Conservation (phyloP, 2,113 vertebrate species). For the Rhabdomys dilectus region DNA sequence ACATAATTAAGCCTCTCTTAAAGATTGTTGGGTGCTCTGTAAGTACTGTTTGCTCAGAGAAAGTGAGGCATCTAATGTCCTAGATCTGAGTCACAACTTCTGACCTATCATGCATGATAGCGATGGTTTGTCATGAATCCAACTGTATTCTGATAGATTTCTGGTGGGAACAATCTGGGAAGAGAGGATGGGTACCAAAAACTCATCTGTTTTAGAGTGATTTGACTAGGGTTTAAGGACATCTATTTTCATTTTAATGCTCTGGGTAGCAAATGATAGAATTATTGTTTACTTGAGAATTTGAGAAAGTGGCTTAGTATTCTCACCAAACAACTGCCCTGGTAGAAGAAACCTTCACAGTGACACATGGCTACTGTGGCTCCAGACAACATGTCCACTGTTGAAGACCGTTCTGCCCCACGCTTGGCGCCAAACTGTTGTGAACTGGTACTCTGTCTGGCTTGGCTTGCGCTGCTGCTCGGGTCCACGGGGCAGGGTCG, state of each 20-base stretch:
- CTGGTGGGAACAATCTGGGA: neutral
- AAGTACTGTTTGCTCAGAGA: neutral
- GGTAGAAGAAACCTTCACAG: neutral
- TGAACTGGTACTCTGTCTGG: no score
- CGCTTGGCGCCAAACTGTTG: no score
- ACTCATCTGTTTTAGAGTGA: neutral
- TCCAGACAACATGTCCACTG: neutral
- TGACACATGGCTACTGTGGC: neutral
- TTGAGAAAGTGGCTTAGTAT: neutral
- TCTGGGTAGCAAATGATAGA: conserved; percentile 24
- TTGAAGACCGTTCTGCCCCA: no score
- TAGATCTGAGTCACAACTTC: neutral
- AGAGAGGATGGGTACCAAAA: neutral
- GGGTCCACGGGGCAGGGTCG: no score
- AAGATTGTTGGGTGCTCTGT: neutral
- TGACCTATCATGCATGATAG: neutral
- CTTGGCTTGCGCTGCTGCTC: no score
- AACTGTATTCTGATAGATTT: neutral
- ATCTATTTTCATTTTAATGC: neutral
- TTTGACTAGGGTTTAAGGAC: neutral
- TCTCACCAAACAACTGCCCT: neutral
- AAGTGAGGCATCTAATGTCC: neutral
- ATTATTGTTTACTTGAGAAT: neutral
- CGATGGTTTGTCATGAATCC: neutral
- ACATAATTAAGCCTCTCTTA: neutral